These are phyloP conservation scores for Pocota personata DNA, from an alignment of 2,888 invertebrate species.

Conservation along the genomic window DNA sequence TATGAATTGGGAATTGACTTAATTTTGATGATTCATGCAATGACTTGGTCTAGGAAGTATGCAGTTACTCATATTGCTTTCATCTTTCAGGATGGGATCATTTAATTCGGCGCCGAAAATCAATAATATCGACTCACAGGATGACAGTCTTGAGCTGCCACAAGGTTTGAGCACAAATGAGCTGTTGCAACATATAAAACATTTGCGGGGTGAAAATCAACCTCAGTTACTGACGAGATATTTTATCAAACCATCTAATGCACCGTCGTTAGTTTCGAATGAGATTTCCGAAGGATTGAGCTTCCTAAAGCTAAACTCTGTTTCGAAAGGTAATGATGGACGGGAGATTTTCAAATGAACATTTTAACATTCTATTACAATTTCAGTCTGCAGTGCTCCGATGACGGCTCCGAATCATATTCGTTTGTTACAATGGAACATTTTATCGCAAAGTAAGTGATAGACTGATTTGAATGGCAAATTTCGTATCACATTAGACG, in stretches of 20 bases:
- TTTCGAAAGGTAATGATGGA: slow-evolving; percentile 82
- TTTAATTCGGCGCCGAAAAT: slow-evolving; percentile 88
- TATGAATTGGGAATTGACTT: neutral
- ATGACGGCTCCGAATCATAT: slow-evolving; percentile 83
- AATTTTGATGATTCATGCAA: slow-evolving; percentile 10
- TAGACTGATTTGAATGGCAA: slow-evolving; percentile 57
- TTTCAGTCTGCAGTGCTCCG: slow-evolving; percentile 83
- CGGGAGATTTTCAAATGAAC: slow-evolving; percentile 17
- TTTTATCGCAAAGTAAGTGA: slow-evolving; percentile 87
- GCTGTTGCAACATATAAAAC: slow-evolving; percentile 84
- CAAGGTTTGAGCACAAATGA: slow-evolving; percentile 83
- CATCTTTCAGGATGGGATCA: slow-evolving; percentile 87
- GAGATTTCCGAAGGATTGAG: slow-evolving; percentile 81
- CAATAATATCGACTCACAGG: slow-evolving; percentile 86
- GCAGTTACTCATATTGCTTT: slow-evolving; percentile 49
- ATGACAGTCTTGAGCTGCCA: slow-evolving; percentile 84
- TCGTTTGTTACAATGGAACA: slow-evolving; percentile 88
- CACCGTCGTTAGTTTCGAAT: slow-evolving; percentile 74
- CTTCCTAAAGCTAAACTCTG: slow-evolving; percentile 82
- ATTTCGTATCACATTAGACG: slow-evolving; percentile 4
- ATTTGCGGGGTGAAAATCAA: slow-evolving; percentile 82
- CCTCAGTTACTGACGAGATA: slow-evolving; percentile 83
- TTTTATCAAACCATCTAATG: slow-evolving; percentile 78
- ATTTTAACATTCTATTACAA: slow-evolving; percentile 16
- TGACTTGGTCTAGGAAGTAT: neutral